Evolutionary conservation across 2,797 vertebrate species (phyloP).

Genomic region (Enteromius paludinosus): DNA sequence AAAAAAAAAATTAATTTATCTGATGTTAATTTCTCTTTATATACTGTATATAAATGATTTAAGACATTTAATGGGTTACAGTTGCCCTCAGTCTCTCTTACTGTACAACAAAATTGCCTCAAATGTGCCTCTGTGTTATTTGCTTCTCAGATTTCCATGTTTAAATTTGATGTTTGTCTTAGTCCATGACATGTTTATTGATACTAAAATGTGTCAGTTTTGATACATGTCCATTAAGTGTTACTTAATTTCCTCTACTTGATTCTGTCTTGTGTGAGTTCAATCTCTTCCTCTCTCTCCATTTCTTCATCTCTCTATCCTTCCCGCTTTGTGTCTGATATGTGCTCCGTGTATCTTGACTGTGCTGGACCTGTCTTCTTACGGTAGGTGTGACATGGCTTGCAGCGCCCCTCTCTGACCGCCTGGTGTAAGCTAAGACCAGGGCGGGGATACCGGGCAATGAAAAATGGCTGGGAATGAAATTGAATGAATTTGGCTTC

Average conservation of each 20-base stretch:
- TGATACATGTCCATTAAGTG: slow-evolving; percentile 64
- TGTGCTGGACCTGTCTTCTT: slow-evolving; percentile 79
- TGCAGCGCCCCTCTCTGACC: slow-evolving; percentile 78
- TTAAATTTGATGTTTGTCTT: background rate
- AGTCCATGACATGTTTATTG: background rate
- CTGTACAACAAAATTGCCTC: background rate
- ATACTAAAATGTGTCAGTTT: slow-evolving; percentile 73
- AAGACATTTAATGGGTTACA: background rate
- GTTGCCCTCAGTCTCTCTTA: background rate
- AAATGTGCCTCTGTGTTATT: background rate
- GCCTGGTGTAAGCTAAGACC: slow-evolving; percentile 79
- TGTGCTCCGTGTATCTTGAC: slow-evolving; percentile 83
- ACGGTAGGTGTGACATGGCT: slow-evolving; percentile 85
- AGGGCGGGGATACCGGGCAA: slow-evolving; percentile 65
- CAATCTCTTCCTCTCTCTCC: slow-evolving; percentile 77
- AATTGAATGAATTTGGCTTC: slow-evolving; percentile 81
- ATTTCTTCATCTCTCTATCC: slow-evolving; percentile 78
- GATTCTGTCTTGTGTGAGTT: slow-evolving; percentile 81
- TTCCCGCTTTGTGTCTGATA: slow-evolving; percentile 78
- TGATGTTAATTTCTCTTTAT: no score
- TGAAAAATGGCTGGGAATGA: slow-evolving; percentile 77
- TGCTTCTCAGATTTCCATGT: background rate
- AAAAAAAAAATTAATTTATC: no score
- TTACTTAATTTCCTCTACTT: slow-evolving; percentile 68
- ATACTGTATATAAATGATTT: background rate